Base-by-base conservation (phyloP, 2,888 invertebrate species). In the Callosobruchus maculatus region DNA sequence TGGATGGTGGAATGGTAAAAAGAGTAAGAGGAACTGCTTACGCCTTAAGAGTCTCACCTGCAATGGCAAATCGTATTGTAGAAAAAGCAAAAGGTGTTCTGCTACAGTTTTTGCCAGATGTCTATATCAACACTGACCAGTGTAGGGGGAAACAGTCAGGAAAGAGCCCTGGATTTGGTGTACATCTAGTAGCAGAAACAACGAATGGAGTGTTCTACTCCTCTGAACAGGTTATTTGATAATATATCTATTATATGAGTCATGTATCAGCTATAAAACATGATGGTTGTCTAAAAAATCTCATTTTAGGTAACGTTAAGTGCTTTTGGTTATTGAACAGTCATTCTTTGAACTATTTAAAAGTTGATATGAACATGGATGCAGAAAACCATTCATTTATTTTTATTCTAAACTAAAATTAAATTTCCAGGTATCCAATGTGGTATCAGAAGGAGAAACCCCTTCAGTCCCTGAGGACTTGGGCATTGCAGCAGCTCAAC, bases 81-180 rank as follows among this genome's bases (percentile, higher is more conserved):
- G 97, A 98, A 79, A 89, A 96, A 4, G 95, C 98, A 0, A 98
- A 99, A 88, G 95, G 95, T 85, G 91, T 96, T 7, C 91, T 99
- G 87, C 89, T 97, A 2, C 94, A 97, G 76, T 98, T 96, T 85
- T 86, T 99, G 20, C 96, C 98, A 0, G 99, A 99, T 85, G 94
- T 99, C 74, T 99, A 96, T 85, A 96, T 99, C 78, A 94, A 95
- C 83, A 95, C 96, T 0, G 99, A 99, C 88, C 97, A 97, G 85
- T 92, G 94, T 80, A 94, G 94, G 83, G 97, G 98, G 0, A 91
- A 93, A 74, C 92, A 93, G 79, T 94, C 97, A 4, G 98, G 99
- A 76, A 96, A 94, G 85, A 95, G 95, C 79, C 95, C 96, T 0
- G 95, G 98, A 0, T 99, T 94, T 88, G 98, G 98, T 0, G 89